Percentiles rank a stretch among this genome's conserved stretches.
Evolutionary conservation across 64 coral and sea anemone genomes (phyloP).

Genomic region (Astreopora myriophthalma): DNA sequence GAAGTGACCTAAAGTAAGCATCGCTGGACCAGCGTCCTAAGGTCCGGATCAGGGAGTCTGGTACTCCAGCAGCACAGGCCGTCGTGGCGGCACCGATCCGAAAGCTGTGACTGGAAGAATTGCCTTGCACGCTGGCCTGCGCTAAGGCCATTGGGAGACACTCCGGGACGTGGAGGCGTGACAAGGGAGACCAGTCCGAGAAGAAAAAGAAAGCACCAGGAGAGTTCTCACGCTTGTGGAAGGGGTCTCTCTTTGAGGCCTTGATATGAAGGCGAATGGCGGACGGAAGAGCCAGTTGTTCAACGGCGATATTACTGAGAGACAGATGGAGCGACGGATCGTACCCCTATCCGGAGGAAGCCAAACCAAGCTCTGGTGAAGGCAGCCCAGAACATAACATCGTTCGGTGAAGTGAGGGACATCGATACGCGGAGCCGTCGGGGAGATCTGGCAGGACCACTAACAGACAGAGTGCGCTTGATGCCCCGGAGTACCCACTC

Average conservation of each 20-base stretch:
- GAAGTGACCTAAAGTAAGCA: no score
- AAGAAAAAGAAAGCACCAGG: not conserved
- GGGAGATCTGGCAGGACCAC: no score
- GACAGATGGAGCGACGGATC: no score
- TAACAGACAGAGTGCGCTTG: no score
- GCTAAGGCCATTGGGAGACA: not conserved
- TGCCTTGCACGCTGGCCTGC: not conserved
- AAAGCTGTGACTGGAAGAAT: not conserved
- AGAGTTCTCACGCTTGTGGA: not conserved
- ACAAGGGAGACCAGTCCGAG: not conserved
- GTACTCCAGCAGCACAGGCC: not conserved
- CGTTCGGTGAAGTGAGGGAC: no score
- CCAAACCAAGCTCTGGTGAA: no score
- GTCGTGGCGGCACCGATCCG: not conserved
- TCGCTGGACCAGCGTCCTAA: not conserved
- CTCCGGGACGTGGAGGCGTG: not conserved
- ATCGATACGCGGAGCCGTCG: no score
- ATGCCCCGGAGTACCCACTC: no score
- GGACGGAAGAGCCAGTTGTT: not conserved
- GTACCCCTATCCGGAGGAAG: no score
- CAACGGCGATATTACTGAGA: not conserved
- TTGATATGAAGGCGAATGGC: not conserved
- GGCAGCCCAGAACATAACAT: no score
- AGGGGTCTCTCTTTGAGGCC: conserved; percentile 48
- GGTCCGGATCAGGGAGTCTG: no score